Conservation (phyloP, 2,888 invertebrate genomes). For the Nasonia oneida region DNA sequence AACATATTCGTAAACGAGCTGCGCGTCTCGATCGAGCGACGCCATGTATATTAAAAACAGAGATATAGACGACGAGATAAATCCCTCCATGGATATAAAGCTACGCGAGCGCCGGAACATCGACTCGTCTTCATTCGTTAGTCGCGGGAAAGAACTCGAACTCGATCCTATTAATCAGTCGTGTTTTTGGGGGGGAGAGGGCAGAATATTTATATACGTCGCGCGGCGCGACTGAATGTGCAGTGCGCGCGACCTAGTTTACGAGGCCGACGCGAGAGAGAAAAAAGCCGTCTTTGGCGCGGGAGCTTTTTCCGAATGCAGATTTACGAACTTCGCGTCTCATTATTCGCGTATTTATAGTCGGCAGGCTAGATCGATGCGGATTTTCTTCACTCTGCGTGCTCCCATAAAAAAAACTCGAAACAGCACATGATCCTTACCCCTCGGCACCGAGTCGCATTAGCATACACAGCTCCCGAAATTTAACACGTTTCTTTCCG, state of each 20-base stretch:
- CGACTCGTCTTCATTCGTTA: conserved; percentile 56
- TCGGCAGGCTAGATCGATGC: not conserved
- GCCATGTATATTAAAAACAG: conserved; percentile 19
- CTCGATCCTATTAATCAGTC: conserved; percentile 59
- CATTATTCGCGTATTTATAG: not conserved
- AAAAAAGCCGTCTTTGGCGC: conserved; percentile 30
- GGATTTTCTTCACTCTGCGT: too few species aligned
- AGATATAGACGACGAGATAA: not conserved
- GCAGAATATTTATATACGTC: conserved; percentile 21
- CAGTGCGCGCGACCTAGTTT: conserved; percentile 43
- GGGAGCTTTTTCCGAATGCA: conserved; percentile 53
- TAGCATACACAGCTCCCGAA: conserved; percentile 25
- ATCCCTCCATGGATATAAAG: not conserved
- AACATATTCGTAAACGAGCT: conserved; percentile 19
- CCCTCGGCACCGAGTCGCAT: not conserved
- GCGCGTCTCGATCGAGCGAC: not conserved
- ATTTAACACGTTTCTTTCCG: conserved; percentile 54
- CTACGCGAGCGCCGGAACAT: not conserved
- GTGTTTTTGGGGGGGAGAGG: conserved; percentile 48
- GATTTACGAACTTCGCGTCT: conserved; percentile 58
- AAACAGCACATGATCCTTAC: conserved; percentile 51
- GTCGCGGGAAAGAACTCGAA: conserved; percentile 35
- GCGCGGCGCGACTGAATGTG: conserved; percentile 14
- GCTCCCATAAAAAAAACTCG: not conserved
- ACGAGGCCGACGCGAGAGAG: conserved; percentile 23